phyloP scores from a whole-genome alignment of 2,797 vertebrate species.

The Synaphobranchus kaupii region DNA sequence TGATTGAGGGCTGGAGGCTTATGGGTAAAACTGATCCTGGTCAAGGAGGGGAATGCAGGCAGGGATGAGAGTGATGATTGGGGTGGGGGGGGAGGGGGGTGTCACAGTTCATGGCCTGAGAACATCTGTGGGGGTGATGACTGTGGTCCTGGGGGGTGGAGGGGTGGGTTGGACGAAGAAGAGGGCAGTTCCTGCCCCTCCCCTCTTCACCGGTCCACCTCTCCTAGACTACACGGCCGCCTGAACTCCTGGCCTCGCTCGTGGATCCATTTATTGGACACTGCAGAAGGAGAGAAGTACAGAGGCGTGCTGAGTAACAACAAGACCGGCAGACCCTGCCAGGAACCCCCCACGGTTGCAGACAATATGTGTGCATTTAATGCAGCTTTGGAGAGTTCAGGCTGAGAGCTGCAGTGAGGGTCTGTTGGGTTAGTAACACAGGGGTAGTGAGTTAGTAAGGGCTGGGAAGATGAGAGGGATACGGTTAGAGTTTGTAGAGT shows the following conservation, averaged over 20 bases:
- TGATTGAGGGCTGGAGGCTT: neutral
- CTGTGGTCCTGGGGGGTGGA: neutral
- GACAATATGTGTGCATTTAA: neutral
- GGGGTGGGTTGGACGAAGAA: neutral
- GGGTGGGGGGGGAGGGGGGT: too few species aligned
- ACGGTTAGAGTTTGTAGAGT: neutral
- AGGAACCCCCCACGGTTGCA: neutral
- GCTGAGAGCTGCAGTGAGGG: neutral
- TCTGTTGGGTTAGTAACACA: neutral
- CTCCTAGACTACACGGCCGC: conserved; percentile 86
- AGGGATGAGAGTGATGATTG: neutral
- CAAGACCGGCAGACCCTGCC: neutral
- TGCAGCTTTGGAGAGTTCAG: neutral
- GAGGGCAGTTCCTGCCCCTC: conserved; percentile 9
- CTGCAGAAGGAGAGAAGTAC: conserved; percentile 63
- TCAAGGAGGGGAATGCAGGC: neutral
- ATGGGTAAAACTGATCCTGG: neutral
- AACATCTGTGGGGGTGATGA: neutral
- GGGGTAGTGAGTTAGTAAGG: neutral
- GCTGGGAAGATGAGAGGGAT: too few species aligned
- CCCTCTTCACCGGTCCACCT: conserved; percentile 66
- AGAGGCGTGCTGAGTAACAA: neutral
- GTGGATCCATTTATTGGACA: conserved; percentile 99
- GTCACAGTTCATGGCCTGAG: conserved; percentile 8
- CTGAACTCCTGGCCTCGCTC: conserved; percentile 97